Conservation (phyloP, 2,888 invertebrate genomes). For the Agonopterix alstromeriana region DNA sequence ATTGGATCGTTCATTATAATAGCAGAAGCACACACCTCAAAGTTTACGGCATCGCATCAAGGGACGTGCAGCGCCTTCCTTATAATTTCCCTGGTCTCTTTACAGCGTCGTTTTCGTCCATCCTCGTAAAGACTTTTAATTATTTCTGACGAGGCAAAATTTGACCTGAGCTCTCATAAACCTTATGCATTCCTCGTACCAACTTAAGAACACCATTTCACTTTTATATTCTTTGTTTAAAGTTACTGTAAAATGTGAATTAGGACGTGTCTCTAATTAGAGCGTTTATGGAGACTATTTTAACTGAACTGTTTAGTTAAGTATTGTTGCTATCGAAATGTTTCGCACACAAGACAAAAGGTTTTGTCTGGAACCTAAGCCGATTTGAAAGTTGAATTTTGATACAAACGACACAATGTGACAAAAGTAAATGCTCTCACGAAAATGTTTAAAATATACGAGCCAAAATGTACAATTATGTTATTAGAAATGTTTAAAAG, state of each 20-base stretch:
- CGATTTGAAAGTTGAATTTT: constrained; percentile 35
- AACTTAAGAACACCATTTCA: constrained; percentile 30
- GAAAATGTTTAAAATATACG: too few species aligned
- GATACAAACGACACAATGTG: constrained; percentile 11
- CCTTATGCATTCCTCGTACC: constrained; percentile 45
- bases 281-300: too few species aligned
- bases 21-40: constrained; percentile 19
- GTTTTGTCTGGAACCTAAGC: constrained; percentile 15
- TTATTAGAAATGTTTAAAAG: too few species aligned
- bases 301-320: too few species aligned
- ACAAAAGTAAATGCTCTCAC: too few species aligned
- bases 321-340: too few species aligned
- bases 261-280: neutral
- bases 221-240: constrained; percentile 39
- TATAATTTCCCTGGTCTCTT: constrained; percentile 54
- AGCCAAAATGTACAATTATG: too few species aligned
- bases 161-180: constrained; percentile 32
- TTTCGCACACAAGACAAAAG: neutral
- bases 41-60: constrained; percentile 46
- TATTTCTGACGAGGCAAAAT: constrained; percentile 57
- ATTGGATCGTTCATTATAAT: too few species aligned
- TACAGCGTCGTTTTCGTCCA: constrained; percentile 63
- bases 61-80: constrained; percentile 37
- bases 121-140: constrained; percentile 60
- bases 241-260: constrained; percentile 27